These are phyloP conservation scores for Apteryx owenii DNA, from an alignment of 2,113 vertebrate genomes.

Conservation along the genomic window DNA sequence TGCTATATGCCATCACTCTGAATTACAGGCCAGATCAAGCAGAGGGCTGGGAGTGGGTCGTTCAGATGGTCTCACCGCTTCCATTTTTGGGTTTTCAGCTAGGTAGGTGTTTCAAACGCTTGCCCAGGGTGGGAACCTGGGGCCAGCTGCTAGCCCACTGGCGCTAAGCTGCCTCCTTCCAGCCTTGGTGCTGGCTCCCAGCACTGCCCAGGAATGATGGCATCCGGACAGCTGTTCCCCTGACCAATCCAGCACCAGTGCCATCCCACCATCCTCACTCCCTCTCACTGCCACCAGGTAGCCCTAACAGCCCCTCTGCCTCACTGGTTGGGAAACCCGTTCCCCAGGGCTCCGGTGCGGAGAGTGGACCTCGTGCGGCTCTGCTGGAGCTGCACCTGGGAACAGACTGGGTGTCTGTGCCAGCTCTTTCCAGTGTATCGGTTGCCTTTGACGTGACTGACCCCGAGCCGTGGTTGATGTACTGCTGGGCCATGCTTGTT, in stretches of 20 bases:
- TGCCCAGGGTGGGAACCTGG: neutral
- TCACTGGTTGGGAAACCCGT: neutral
- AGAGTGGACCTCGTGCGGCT: neutral
- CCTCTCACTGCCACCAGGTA: neutral
- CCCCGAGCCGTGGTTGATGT: neutral
- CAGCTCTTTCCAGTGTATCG: neutral
- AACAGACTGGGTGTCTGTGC: neutral
- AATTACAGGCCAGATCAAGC: neutral
- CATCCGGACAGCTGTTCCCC: neutral
- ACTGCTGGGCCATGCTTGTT: slow-evolving; percentile 9
- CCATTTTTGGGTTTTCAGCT: neutral
- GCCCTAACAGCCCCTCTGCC: neutral
- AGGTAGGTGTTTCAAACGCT: neutral
- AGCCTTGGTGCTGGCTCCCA: no score
- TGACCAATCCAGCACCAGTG: neutral
- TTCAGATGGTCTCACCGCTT: neutral
- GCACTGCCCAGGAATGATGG: neutral
- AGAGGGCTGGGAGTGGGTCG: neutral
- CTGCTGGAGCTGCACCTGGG: neutral
- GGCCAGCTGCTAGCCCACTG: neutral
- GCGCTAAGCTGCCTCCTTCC: neutral
- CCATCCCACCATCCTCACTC: neutral
- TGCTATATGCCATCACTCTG: neutral
- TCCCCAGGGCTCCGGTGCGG: neutral
- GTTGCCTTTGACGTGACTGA: neutral